Base-by-base conservation (phyloP, 2,888 invertebrate genomes). In the Hydropsyche betteni region DNA sequence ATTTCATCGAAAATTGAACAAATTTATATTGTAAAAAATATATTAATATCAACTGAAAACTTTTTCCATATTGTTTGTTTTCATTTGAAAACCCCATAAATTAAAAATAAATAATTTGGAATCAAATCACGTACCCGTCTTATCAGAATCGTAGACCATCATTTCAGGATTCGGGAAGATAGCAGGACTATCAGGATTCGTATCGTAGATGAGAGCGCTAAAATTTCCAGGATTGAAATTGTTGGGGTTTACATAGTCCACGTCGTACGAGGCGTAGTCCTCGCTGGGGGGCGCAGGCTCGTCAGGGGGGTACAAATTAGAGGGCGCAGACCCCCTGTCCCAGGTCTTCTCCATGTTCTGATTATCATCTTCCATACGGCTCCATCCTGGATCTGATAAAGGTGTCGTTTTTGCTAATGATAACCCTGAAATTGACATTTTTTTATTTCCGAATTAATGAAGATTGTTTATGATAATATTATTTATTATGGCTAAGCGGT, bases 81-180 rank as follows among this genome's bases (percentile, higher is more conserved):
- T 24, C 24, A 24, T 24, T 24, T 24, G 24, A 24, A 24, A 24
- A 1, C 24, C 24, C 24, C 24, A 24, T 24, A 52, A 5, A 10
- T 44, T 44, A 10, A 8, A 10, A 12, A 16, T 55, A n/a, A 55
- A 55, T 52, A 52, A 52, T 12, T 52, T 10, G 1, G 2, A 52
- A 52, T 52, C n/a, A 52, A n/a, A n/a, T 1, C 7, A 24, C n/a
- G 69, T 68, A 77, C 75, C 76, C n/a, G 69, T 58, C 24, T 77
- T 79, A 5, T 77, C 77, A 12, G 74, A 74, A n/a, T 80, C 80
- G 34, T 77, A 77, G 1, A 80, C 75, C 76, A 88, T 81, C 74
- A 84, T 81, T 76, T 88, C 88, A 0, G 87, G 87, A 77, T 88
- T 87, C 1, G 88, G 88, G 80, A 87, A 88, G 33, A 88, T 78